Conservation (phyloP, 2,797 vertebrate species). For the Melanotaenia maccullochi region DNA sequence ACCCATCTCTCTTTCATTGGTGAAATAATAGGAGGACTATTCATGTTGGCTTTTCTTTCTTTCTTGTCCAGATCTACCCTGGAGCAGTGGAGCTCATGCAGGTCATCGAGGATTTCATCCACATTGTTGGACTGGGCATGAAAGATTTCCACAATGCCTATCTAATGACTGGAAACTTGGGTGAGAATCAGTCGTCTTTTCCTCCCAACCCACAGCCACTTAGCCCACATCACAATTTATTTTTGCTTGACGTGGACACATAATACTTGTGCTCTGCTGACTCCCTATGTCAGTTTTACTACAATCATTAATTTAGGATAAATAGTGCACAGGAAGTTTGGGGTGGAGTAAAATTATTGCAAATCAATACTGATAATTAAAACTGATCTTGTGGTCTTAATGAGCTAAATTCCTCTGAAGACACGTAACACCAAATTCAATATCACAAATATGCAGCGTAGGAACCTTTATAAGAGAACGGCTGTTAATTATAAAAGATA, state of each 20-base stretch:
- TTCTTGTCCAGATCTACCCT: conserved; percentile 90
- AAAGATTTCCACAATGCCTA: conserved; percentile 99
- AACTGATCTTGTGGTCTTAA: conserved; percentile 74
- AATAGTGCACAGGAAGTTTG: conserved; percentile 61
- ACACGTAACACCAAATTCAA: conserved; percentile 56
- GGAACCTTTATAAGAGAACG: conserved; percentile 1
- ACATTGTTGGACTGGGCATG: conserved; percentile 99
- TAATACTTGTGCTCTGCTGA: conserved; percentile 54
- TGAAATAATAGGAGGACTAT: conserved; percentile 8
- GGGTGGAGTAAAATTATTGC: conserved; percentile 57
- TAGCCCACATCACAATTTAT: conserved; percentile 41
- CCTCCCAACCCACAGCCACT: neutral
- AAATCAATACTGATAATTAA: conserved; percentile 83
- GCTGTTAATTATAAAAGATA: neutral
- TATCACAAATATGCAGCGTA: conserved; percentile 27
- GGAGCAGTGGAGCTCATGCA: conserved; percentile 99
- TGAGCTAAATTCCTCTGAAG: conserved; percentile 76
- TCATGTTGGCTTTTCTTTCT: conserved; percentile 26
- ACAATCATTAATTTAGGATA: conserved; percentile 76
- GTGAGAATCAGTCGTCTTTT: conserved; percentile 83
- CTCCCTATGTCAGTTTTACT: conserved; percentile 65
- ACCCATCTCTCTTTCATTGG: neutral
- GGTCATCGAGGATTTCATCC: conserved; percentile 99
- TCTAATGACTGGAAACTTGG: conserved; percentile 99
- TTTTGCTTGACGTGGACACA: conserved; percentile 50